phyloP scores from a whole-genome alignment of 2,888 invertebrate genomes.

The Coelopa pilipes region DNA sequence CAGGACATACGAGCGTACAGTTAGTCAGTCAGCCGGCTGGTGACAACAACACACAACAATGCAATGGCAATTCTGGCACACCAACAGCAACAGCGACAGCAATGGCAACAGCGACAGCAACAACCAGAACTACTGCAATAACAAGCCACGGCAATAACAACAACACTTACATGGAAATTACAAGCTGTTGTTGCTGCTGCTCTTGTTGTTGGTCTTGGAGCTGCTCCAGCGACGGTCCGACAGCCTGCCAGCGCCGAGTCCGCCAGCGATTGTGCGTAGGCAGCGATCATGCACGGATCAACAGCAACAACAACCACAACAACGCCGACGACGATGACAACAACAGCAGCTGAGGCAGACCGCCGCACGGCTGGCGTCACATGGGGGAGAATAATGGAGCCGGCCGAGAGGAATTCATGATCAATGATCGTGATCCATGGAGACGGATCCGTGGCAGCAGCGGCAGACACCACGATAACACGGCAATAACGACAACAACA shows the following conservation, averaged over 20 bases:
- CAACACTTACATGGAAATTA: slow-evolving; percentile 25
- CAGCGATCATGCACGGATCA: not conserved
- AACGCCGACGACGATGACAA: no score
- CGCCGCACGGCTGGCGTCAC: slow-evolving; percentile 12
- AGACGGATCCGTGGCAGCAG: slow-evolving; percentile 28
- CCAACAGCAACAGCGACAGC: no score
- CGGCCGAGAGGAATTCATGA: slow-evolving; percentile 34
- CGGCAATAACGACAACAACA: no score
- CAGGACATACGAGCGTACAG: not conserved
- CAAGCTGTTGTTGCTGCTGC: slow-evolving; percentile 16
- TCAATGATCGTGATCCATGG: slow-evolving; percentile 43
- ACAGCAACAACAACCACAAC: no score
- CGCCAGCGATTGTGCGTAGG: slow-evolving; percentile 28
- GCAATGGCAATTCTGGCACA: not conserved
- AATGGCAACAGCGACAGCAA: no score
- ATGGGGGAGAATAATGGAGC: slow-evolving; percentile 29
- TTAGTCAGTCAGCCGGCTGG: no score
- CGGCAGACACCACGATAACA: not conserved
- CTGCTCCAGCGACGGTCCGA: not conserved
- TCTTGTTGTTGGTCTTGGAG: not conserved
- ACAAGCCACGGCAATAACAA: not conserved
- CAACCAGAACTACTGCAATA: no score
- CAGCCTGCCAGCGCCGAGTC: not conserved
- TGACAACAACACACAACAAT: no score
- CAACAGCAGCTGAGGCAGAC: slow-evolving; percentile 21